Evolutionary conservation across 2,113 vertebrate species (phyloP), one percentile per base, ranked within the genome.

Genomic region (Apeltes quadracus): DNA sequence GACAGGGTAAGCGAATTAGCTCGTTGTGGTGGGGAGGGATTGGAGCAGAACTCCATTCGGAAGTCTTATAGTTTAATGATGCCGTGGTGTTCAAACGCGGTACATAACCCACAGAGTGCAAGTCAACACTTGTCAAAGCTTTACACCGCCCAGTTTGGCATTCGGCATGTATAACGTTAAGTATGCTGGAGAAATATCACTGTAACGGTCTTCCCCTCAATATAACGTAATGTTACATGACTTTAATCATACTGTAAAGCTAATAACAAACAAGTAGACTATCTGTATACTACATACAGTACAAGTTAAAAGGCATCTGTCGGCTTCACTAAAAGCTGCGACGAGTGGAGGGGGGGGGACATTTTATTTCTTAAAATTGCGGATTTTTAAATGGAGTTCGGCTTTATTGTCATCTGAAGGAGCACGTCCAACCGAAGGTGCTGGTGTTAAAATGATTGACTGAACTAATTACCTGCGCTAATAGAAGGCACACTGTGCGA

Each of bases 1-100:
- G 90, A 95, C 14, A 71, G 93, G 90, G 94, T 95, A 68, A 91
- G 92, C 83, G 57, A 27, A 3, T 2, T 16, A 66, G 63, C 32
- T 51, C 15, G 2, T 16, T 7, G n/a, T 38, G 4, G 1, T 9
- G 46, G 9, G 12, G 5, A 62, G 2, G 14, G 14, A 25, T 13
- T 14, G 10, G 39, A 6, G 39, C 59, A 29, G 7, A 29, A 64
- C 39, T 50, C 34, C 8, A 1, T 46, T 32, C 2, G 64, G 5
- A 12, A 50, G 2, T 58, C 5, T 5, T 11, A 1, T 46, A 6
- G 5, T 71, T 75, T 41, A 22, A 69, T 0, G 4, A 23, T 23
- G 0, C 0, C 1, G 11, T 14, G 18, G 1, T 13, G 1, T 18
- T 32, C 3, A 13, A 12, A 12, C 15, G 7, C 9, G 3, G 20